Conservation (phyloP, 1,140 invertebrate genomes). For the Catajapyx aquilonaris region DNA sequence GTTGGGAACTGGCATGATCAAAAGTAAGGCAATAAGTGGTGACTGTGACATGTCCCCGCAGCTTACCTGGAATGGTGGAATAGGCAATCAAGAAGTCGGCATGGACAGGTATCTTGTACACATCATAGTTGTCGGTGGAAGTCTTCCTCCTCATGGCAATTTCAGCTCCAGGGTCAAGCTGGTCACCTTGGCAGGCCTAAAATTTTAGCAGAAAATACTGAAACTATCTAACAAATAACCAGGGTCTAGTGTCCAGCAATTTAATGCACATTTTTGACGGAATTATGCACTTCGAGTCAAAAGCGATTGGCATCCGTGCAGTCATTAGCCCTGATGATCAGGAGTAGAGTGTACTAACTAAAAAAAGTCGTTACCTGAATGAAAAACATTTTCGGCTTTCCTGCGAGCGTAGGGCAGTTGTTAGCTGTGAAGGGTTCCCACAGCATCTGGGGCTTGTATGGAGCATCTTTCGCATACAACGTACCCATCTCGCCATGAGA, state of each 20-base stretch:
- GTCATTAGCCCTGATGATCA: too few relatives aligned
- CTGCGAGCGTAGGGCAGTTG: slow-evolving; percentile 61
- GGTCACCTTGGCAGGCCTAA: slow-evolving; percentile 79
- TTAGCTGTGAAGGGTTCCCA: slow-evolving; percentile 72
- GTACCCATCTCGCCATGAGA: slow-evolving; percentile 75
- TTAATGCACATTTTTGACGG: too few relatives aligned
- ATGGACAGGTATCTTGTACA: slow-evolving; percentile 28
- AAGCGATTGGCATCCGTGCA: too few relatives aligned
- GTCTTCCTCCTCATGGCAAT: slow-evolving; percentile 3
- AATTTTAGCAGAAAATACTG: too few relatives aligned
- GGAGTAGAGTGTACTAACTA: too few relatives aligned
- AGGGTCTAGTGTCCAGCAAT: too few relatives aligned
- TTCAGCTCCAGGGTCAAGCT: slow-evolving; percentile 47
- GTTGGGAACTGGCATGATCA: too few relatives aligned
- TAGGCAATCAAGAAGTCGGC: slow-evolving; percentile 36
- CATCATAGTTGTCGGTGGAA: slow-evolving; percentile 3
- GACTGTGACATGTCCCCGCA: too few relatives aligned
- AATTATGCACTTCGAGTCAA: too few relatives aligned
- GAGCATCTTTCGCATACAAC: slow-evolving; percentile 66
- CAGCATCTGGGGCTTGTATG: slow-evolving; percentile 59
- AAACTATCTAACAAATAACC: too few relatives aligned
- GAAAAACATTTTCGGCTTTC: slow-evolving; percentile 87
- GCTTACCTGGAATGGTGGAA: slow-evolving; percentile 33
- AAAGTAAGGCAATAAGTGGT: too few relatives aligned
- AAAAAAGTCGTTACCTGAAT: too few relatives aligned